These are phyloP conservation scores for Anagyrus pseudococci DNA, from an alignment of 2,888 invertebrate species.

Conservation along the genomic window DNA sequence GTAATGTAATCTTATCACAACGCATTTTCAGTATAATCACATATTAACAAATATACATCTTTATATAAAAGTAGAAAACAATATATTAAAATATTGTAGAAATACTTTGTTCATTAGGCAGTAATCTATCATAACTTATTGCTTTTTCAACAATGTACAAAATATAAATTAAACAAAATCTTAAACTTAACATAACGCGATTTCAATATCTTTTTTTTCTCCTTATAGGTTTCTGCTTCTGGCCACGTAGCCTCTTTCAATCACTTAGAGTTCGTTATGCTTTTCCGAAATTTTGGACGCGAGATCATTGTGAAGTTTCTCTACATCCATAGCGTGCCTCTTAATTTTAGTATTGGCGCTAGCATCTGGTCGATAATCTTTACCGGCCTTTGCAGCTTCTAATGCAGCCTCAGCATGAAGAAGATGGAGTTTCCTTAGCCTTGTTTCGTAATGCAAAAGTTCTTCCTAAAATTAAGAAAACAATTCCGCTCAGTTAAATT, in stretches of 20 bases:
- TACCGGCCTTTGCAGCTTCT: slow-evolving; percentile 71
- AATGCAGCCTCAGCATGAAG: slow-evolving; percentile 82
- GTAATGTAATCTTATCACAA: too few relatives aligned
- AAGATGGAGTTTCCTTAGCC: slow-evolving; percentile 82
- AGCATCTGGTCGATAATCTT: slow-evolving; percentile 64
- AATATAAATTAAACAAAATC: slow-evolving; percentile 10
- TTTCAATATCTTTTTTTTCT: too few relatives aligned
- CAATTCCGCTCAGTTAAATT: background rate
- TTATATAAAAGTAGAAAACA: slow-evolving; percentile 12
- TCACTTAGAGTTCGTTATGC: slow-evolving; percentile 77
- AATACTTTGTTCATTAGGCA: slow-evolving; percentile 8
- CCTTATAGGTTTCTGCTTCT: too few relatives aligned
- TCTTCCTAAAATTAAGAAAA: slow-evolving; percentile 69
- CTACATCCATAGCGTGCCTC: slow-evolving; percentile 83
- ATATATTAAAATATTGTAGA: slow-evolving; percentile 9
- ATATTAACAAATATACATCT: background rate
- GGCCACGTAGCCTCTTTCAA: too few relatives aligned
- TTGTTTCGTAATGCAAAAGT: slow-evolving; percentile 84
- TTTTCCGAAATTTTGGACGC: slow-evolving; percentile 78
- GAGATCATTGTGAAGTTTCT: slow-evolving; percentile 82
- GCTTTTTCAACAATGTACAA: slow-evolving; percentile 12
- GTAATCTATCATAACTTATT: slow-evolving; percentile 2
- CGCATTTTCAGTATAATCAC: background rate
- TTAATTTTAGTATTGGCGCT: slow-evolving; percentile 75
- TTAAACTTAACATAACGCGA: background rate